Conservation (phyloP, 2,797 vertebrate species). For the Meriones psammophilus region DNA sequence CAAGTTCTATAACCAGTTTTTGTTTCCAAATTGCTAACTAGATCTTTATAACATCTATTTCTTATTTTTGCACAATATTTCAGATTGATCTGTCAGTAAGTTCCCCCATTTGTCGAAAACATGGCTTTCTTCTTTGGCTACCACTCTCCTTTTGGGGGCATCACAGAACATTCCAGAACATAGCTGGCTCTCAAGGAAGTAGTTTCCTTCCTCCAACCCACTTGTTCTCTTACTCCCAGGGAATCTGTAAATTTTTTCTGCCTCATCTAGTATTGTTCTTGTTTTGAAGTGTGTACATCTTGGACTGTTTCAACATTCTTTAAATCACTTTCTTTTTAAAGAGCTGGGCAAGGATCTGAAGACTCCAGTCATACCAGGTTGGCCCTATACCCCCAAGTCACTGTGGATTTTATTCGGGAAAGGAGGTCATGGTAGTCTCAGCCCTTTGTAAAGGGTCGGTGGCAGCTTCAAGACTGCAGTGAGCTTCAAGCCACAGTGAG, state of each 20-base stretch:
- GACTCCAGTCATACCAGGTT: background rate
- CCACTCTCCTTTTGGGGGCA: background rate
- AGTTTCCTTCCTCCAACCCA: background rate
- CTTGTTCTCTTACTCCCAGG: background rate
- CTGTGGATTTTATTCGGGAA: background rate
- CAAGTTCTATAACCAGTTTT: background rate
- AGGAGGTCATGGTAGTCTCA: background rate
- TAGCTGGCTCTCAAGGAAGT: too few species aligned
- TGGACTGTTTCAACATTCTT: background rate
- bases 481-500: background rate
- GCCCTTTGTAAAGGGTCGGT: background rate
- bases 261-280: background rate
- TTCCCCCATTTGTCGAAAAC: background rate
- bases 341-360: background rate
- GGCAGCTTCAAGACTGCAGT: background rate
- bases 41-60: slow-evolving; percentile 12
- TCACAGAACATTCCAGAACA: background rate
- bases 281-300: background rate
- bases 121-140: background rate
- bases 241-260: background rate
- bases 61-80: slow-evolving; percentile 24
- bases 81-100: background rate
- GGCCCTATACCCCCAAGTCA: background rate
- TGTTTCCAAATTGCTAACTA: slow-evolving; percentile 7
- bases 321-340: background rate